Conservation (phyloP, 2,113 vertebrate genomes). For the Chaetura pelagica region DNA sequence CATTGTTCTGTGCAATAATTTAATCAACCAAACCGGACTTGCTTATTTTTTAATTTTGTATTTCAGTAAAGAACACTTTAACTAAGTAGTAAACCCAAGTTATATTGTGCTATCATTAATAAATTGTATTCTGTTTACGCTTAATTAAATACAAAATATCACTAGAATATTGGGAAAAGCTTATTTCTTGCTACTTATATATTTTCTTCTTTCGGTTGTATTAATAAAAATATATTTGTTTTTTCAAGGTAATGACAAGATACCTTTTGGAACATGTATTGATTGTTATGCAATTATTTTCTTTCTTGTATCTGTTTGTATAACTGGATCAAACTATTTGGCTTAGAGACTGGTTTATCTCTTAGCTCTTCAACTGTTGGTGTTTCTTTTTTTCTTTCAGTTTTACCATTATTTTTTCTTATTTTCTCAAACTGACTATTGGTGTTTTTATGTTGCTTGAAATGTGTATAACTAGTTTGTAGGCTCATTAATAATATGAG, state of each 20-base stretch:
- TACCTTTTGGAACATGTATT: not conserved
- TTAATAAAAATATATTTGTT: not conserved
- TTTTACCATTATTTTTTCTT: not conserved
- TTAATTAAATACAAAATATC: not conserved
- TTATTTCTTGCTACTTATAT: not conserved
- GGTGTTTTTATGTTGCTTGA: not conserved
- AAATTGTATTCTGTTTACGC: not conserved
- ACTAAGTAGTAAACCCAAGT: not conserved
- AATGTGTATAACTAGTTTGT: not conserved
- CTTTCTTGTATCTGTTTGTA: not conserved
- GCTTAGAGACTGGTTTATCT: not conserved
- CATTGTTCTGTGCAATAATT: not conserved
- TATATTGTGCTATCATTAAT: not conserved
- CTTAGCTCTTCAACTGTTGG: not conserved
- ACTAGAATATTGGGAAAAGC: not conserved
- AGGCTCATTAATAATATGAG: not conserved
- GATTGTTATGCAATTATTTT: not conserved
- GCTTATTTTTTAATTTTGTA: not conserved
- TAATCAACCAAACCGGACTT: not conserved
- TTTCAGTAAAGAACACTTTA: not conserved
- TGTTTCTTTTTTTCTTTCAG: not conserved
- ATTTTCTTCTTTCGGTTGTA: not conserved
- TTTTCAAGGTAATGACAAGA: not conserved
- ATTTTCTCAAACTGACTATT: not conserved
- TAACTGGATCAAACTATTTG: not conserved